These are phyloP conservation scores for Cylloceria caligata DNA, from an alignment of 2,888 invertebrate genomes.

Conservation along the genomic window DNA sequence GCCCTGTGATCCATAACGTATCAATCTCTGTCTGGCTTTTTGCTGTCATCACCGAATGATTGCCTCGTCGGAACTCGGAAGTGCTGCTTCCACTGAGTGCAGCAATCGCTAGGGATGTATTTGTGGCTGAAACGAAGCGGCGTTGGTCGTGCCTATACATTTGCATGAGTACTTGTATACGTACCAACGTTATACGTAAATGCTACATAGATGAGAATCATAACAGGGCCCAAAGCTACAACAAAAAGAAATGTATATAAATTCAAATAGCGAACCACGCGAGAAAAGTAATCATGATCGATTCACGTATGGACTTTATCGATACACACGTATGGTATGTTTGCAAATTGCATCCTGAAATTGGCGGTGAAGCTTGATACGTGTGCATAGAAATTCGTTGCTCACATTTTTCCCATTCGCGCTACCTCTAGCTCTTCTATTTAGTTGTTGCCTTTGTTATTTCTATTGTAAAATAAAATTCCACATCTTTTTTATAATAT, in stretches of 20 bases:
- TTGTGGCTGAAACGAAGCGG: conserved; percentile 21
- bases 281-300: conserved; percentile 18
- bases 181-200: too few relatives aligned
- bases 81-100: conserved; percentile 25
- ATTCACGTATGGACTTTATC: conserved; percentile 8
- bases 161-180: background rate
- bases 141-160: background rate
- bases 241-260: background rate
- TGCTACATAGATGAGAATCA: conserved; percentile 8
- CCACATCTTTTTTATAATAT: background rate
- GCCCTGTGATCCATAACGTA: conserved; percentile 15
- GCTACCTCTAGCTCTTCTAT: background rate
- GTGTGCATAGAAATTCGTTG: background rate
- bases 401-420: too few relatives aligned
- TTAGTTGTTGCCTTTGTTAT: conserved; percentile 9
- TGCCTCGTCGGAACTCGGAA: conserved; percentile 30
- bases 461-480: conserved; percentile 18
- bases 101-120: conserved; percentile 29
- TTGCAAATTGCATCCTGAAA: background rate
- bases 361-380: conserved; percentile 13
- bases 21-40: conserved; percentile 31
- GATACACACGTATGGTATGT: background rate
- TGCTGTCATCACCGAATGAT: conserved; percentile 42
- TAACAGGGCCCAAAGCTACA: background rate
- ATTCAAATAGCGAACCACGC: too few relatives aligned